Conservation (phyloP, 2,888 invertebrate genomes). For the Hemistola chrysoprasaria region DNA sequence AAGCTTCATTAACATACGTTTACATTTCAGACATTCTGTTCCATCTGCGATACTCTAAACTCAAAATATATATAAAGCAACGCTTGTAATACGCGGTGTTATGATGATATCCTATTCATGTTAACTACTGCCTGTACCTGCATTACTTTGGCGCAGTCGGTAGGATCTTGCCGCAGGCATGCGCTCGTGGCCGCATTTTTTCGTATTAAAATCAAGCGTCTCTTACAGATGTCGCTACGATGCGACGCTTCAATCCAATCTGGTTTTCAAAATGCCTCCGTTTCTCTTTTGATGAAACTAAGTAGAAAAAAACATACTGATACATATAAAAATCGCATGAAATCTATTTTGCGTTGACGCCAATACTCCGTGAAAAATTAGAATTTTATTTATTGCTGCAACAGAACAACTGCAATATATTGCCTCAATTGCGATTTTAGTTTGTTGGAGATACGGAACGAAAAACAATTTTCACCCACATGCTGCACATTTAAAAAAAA, state of each 20-base stretch:
- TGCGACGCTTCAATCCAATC: conserved; percentile 46
- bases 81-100: too few species aligned
- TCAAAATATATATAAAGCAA: too few species aligned
- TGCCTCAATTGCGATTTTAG: conserved; percentile 27
- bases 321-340: conserved; percentile 1
- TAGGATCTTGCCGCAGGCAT: conserved; percentile 21
- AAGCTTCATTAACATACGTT: too few species aligned
- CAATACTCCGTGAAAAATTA: conserved; percentile 38
- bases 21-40: too few species aligned
- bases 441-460: background rate
- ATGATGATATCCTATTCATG: too few species aligned
- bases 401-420: conserved; percentile 25
- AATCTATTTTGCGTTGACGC: conserved; percentile 5
- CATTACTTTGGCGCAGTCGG: conserved; percentile 3
- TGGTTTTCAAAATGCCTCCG: conserved; percentile 47
- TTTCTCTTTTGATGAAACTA: conserved; percentile 49
- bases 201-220: conserved; percentile 58
- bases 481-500: too few species aligned
- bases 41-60: too few species aligned
- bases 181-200: conserved; percentile 38
- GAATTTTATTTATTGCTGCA: conserved; percentile 38
- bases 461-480: conserved; percentile 1
- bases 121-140: background rate
- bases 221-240: conserved; percentile 48
- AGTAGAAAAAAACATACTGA: conserved; percentile 24